Percentiles rank a stretch among this genome's conserved stretches.
phyloP scores from a whole-genome alignment of 1,140 invertebrate species.

The Rhynchophorus ferrugineus region DNA sequence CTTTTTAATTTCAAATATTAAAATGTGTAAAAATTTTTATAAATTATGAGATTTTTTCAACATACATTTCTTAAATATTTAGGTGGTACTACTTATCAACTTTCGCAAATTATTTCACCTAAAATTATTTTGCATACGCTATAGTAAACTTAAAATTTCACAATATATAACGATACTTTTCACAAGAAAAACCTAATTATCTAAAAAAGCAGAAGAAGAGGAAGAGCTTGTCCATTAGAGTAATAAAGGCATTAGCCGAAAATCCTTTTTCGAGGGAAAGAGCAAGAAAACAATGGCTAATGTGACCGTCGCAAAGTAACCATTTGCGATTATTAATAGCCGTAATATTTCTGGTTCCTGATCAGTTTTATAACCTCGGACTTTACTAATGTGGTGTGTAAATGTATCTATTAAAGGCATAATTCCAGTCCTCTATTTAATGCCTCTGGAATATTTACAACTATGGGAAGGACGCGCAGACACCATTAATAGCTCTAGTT shows the following conservation, averaged over 20 bases:
- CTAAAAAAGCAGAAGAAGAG: background rate
- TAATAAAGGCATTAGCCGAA: background rate
- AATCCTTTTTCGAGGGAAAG: background rate
- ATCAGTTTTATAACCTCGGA: background rate
- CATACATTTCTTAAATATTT: too few relatives aligned
- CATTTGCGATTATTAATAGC: background rate
- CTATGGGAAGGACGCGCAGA: background rate
- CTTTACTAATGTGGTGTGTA: background rate
- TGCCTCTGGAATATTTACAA: background rate
- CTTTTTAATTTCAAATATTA: too few relatives aligned
- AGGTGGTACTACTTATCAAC: too few relatives aligned
- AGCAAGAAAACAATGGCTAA: background rate
- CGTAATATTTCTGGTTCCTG: slow-evolving; percentile 1
- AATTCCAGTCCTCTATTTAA: background rate
- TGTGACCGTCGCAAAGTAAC: background rate
- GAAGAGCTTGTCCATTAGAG: background rate
- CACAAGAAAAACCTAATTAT: too few relatives aligned
- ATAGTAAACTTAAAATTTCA: too few relatives aligned
- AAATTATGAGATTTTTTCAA: too few relatives aligned
- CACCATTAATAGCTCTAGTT: background rate
- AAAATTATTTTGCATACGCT: too few relatives aligned
- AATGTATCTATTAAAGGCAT: background rate
- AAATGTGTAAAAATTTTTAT: too few relatives aligned
- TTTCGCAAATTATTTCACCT: too few relatives aligned
- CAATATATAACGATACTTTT: too few relatives aligned